phyloP scores from a whole-genome alignment of 2,888 invertebrate species.

The Byasa hedistus region DNA sequence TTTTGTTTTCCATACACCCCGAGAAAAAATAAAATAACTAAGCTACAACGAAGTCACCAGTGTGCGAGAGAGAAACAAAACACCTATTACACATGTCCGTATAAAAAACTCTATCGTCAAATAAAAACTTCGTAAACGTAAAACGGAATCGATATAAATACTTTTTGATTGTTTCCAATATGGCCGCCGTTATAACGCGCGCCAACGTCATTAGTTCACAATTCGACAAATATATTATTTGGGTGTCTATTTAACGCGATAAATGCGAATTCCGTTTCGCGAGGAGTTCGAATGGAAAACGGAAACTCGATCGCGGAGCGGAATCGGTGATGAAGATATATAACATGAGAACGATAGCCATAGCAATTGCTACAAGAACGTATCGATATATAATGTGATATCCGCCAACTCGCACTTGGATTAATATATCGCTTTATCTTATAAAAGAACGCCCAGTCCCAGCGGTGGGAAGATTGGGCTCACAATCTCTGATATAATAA shows the following conservation, averaged over 20 bases:
- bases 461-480: no score
- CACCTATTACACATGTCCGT: slow-evolving; percentile 36
- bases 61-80: slow-evolving; percentile 47
- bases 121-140: slow-evolving; percentile 42
- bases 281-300: slow-evolving; percentile 43
- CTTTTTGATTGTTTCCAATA: slow-evolving; percentile 26
- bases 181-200: slow-evolving; percentile 17
- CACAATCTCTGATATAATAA: no score
- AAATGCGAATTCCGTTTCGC: slow-evolving; percentile 59
- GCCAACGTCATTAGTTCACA: not conserved
- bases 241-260: slow-evolving; percentile 26
- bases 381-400: no score
- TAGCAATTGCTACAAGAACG: slow-evolving; percentile 2
- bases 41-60: slow-evolving; percentile 59
- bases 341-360: no score
- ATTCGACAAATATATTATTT: not conserved
- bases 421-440: no score
- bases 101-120: slow-evolving; percentile 52
- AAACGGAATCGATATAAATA: slow-evolving; percentile 22
- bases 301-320: slow-evolving; percentile 48
- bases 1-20: slow-evolving; percentile 66
- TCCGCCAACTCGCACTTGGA: no score
- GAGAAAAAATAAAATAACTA: slow-evolving; percentile 55
- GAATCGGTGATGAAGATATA: slow-evolving; percentile 31
- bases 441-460: no score